phyloP scores from a whole-genome alignment of 2,888 invertebrate genomes.

The Erebia ligea region DNA sequence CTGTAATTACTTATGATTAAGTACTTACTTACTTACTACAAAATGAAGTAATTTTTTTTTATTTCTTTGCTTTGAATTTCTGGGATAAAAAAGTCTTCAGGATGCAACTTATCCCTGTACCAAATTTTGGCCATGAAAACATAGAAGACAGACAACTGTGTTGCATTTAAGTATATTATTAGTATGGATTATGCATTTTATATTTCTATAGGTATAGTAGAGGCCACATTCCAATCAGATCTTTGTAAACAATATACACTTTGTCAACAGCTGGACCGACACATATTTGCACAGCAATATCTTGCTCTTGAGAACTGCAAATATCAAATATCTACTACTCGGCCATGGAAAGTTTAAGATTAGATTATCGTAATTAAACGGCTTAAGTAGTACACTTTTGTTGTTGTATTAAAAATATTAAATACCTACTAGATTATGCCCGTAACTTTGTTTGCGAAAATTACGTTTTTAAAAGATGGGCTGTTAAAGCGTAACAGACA shows the following conservation, averaged over 20 bases:
- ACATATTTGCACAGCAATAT: conserved; percentile 65
- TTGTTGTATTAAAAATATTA: no score
- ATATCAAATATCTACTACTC: conserved; percentile 55
- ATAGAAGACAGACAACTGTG: background rate
- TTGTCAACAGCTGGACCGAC: conserved; percentile 73
- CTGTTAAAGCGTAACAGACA: no score
- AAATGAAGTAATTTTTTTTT: no score
- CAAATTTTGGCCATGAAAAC: background rate
- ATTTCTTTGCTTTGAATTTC: no score
- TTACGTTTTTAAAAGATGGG: no score
- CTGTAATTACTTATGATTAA: no score
- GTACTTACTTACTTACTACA: no score
- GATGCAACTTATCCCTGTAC: no score
- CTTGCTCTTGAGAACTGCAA: conserved; percentile 59
- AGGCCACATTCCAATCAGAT: conserved; percentile 65
- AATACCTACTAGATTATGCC: no score
- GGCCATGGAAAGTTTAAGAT: conserved; percentile 29
- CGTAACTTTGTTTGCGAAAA: no score
- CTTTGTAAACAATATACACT: conserved; percentile 65
- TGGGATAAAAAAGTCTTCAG: no score
- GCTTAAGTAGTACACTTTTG: background rate
- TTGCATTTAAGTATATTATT: background rate
- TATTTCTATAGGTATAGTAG: conserved; percentile 36
- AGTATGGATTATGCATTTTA: conserved; percentile 14
- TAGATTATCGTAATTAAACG: conserved; percentile 5